These are phyloP conservation scores for Xanthostigma xanthostigma DNA, from an alignment of 2,888 invertebrate species.

Conservation along the genomic window DNA sequence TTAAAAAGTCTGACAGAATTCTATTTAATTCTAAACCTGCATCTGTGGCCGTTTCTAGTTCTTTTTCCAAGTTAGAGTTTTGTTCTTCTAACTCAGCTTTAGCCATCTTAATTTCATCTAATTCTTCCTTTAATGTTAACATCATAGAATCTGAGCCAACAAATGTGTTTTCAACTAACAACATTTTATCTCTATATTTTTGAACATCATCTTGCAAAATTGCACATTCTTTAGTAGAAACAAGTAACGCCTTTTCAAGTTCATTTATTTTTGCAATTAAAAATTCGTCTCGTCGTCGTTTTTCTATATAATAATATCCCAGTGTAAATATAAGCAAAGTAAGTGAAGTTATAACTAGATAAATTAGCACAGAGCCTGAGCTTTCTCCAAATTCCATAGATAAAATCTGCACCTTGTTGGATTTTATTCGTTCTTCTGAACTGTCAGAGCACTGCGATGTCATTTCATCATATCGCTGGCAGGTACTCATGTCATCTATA, in stretches of 20 bases:
- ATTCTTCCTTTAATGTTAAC: slow-evolving; percentile 45
- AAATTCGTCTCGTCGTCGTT: slow-evolving; percentile 51
- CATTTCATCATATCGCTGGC: no score
- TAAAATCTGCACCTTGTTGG: background rate
- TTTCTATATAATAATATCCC: slow-evolving; percentile 66
- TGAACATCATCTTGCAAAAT: slow-evolving; percentile 46
- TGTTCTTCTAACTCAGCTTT: slow-evolving; percentile 47
- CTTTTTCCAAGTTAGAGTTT: slow-evolving; percentile 49
- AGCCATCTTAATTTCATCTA: slow-evolving; percentile 34
- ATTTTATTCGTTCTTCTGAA: background rate
- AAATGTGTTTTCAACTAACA: slow-evolving; percentile 53
- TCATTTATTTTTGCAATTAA: slow-evolving; percentile 53
- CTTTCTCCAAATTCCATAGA: slow-evolving; percentile 16
- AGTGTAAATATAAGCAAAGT: slow-evolving; percentile 57
- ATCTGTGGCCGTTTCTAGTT: slow-evolving; percentile 68
- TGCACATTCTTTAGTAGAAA: slow-evolving; percentile 46
- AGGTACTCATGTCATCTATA: no score
- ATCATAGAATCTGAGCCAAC: slow-evolving; percentile 61
- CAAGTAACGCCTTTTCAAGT: slow-evolving; percentile 43
- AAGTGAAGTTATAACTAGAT: slow-evolving; percentile 49
- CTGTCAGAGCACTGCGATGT: background rate
- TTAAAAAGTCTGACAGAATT: slow-evolving; percentile 49
- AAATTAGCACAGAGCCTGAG: slow-evolving; percentile 36
- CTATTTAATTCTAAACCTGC: slow-evolving; percentile 60
- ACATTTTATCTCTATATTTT: slow-evolving; percentile 39